Base-by-base conservation (phyloP, 2,113 vertebrate species). In the Kryptolebias marmoratus region DNA sequence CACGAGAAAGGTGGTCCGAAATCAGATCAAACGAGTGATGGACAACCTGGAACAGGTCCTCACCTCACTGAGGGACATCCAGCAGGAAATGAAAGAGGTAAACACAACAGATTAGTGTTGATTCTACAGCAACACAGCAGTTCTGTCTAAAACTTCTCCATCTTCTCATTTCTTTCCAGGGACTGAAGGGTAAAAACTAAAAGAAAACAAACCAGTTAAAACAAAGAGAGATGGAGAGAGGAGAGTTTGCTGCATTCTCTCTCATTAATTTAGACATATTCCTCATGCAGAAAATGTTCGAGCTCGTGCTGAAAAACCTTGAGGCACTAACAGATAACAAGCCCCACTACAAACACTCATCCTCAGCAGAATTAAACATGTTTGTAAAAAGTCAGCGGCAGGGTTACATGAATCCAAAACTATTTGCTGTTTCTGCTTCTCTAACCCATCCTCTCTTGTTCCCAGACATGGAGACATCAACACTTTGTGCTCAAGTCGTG, bases 21-120 rank as follows among this genome's bases (percentile, higher is more conserved):
- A 91, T 78, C 94, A 94, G 82, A 94, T 95, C 36, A 87, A 87
- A 84, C 85, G 89, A 10, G 94, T 95, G 67, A 84, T 95, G 59
- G 79, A 80, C 60, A 92, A 94, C 73, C 90, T 95, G 64, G 94
- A 95, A 80, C 87, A 91, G 68, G 93, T 95, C 69, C 87, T 95
- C 2, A 85, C 58, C 6, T 91, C 92, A 3, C 80, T 95, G 83
- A 93, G 92, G 80, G 91, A 93, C 15, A 90, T 94, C 32, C 93
- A 94, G 22, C 89, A 93, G 81, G 94, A 95, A 86, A 95, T 95
- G 92, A 94, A 89, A 79, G 94, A 95, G 94, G 94, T 95, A 91
- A 44, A 91, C 36, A 0, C 16, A 27, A 53, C 62, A 16, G 9
- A 1, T 22, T 10, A 73, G 70, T 57, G 60, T 74, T 32, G 0